Conservation (phyloP, 2,888 invertebrate species). For the Lasius platythorax region DNA sequence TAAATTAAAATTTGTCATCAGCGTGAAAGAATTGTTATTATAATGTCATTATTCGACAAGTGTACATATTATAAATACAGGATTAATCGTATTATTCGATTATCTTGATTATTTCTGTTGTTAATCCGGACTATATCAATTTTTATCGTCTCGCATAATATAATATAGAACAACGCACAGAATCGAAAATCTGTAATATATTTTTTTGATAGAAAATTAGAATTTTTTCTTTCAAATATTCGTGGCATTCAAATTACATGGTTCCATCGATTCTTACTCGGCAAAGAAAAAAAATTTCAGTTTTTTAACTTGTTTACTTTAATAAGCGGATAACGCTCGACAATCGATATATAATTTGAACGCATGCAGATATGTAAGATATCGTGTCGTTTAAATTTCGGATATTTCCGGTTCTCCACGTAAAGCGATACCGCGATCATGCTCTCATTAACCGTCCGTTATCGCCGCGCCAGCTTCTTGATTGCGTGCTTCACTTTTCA, state of each 20-base stretch:
- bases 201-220: not conserved
- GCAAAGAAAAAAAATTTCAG: not conserved
- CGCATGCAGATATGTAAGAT: not conserved
- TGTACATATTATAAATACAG: not conserved
- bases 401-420: not conserved
- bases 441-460: not conserved
- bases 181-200: not conserved
- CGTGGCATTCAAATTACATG: not conserved
- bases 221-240: slow-evolving; percentile 1
- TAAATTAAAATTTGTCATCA: not conserved
- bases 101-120: not conserved
- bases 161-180: not conserved
- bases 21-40: not conserved
- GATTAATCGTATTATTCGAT: not conserved
- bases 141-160: not conserved
- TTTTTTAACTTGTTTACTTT: slow-evolving; percentile 24
- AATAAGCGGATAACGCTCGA: not conserved
- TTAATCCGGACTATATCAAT: not conserved
- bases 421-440: not conserved
- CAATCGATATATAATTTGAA: slow-evolving; percentile 6
- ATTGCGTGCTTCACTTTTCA: slow-evolving; percentile 39
- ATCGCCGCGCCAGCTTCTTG: slow-evolving; percentile 1
- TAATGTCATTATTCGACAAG: not conserved
- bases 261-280: slow-evolving; percentile 8
- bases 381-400: not conserved